Conservation (phyloP, 2,888 invertebrate genomes). For the Scaptomyza caliginosa region DNA sequence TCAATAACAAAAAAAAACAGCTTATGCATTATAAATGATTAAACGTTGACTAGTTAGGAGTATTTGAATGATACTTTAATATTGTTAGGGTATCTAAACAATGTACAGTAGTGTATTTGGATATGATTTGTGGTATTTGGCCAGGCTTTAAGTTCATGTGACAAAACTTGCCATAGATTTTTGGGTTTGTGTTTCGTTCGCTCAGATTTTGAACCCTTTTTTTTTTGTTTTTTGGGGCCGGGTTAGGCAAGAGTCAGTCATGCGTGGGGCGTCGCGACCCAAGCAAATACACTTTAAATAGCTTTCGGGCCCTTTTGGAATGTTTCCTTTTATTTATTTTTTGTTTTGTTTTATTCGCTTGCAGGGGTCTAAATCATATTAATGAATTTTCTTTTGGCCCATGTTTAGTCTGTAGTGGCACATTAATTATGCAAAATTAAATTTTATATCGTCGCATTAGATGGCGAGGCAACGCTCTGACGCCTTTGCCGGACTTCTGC, state of each 20-base stretch:
- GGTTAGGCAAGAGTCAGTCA: slow-evolving; percentile 60
- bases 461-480: slow-evolving; percentile 27
- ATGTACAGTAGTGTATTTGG: slow-evolving; percentile 10
- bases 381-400: slow-evolving; percentile 66
- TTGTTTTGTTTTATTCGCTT: not conserved
- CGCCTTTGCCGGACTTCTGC: slow-evolving; percentile 23
- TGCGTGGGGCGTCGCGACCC: slow-evolving; percentile 58
- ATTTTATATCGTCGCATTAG: slow-evolving; percentile 76
- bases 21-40: not conserved
- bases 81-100: not conserved
- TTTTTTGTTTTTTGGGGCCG: too few relatives aligned
- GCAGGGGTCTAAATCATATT: slow-evolving; percentile 67
- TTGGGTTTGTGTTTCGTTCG: slow-evolving; percentile 24
- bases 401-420: slow-evolving; percentile 47
- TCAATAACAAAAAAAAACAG: not conserved
- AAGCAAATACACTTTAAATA: slow-evolving; percentile 66
- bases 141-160: slow-evolving; percentile 9
- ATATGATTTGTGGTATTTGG: slow-evolving; percentile 15
- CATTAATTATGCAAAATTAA: slow-evolving; percentile 79
- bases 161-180: slow-evolving; percentile 34
- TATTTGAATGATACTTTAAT: not conserved
- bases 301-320: slow-evolving; percentile 37
- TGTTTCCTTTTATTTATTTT: slow-evolving; percentile 7
- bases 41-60: too few relatives aligned
- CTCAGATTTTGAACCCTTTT: slow-evolving; percentile 16